phyloP scores from a whole-genome alignment of 2,113 vertebrate genomes.

The Hyaena hyaena region DNA sequence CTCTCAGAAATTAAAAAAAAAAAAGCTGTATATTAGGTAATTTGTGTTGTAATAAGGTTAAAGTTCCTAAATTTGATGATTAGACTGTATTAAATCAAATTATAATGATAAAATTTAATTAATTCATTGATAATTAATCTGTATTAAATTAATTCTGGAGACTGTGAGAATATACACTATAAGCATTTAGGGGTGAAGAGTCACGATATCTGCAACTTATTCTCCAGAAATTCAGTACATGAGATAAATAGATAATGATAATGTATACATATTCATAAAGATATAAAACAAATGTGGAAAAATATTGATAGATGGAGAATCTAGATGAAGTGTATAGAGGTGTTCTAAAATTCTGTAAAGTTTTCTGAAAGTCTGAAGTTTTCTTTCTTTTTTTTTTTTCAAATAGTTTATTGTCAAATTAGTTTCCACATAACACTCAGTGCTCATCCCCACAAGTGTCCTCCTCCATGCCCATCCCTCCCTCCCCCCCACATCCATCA shows the following conservation, averaged over 20 bases:
- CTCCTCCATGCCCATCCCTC: too few species aligned
- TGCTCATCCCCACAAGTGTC: too few species aligned
- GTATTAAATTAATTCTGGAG: background rate
- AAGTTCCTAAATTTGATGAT: conserved; percentile 13
- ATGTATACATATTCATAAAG: background rate
- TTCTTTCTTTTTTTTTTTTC: background rate
- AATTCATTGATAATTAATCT: background rate
- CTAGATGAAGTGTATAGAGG: background rate
- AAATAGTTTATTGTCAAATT: too few species aligned
- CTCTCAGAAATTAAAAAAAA: too few species aligned
- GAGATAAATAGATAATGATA: background rate
- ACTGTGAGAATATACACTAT: background rate
- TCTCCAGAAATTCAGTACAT: conserved; percentile 37
- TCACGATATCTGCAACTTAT: background rate
- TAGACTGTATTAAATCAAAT: conserved; percentile 2
- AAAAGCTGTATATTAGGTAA: background rate
- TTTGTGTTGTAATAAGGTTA: conserved; percentile 4
- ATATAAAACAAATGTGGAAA: conserved; percentile 29
- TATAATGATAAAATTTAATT: background rate
- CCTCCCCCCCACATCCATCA: too few species aligned
- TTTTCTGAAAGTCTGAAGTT: background rate
- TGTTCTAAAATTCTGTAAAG: background rate
- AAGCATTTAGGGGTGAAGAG: background rate
- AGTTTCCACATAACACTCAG: too few species aligned
- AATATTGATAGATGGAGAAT: background rate